These are phyloP conservation scores for Tachysurus vachellii DNA, from an alignment of 2,113 vertebrate species.

Conservation along the genomic window DNA sequence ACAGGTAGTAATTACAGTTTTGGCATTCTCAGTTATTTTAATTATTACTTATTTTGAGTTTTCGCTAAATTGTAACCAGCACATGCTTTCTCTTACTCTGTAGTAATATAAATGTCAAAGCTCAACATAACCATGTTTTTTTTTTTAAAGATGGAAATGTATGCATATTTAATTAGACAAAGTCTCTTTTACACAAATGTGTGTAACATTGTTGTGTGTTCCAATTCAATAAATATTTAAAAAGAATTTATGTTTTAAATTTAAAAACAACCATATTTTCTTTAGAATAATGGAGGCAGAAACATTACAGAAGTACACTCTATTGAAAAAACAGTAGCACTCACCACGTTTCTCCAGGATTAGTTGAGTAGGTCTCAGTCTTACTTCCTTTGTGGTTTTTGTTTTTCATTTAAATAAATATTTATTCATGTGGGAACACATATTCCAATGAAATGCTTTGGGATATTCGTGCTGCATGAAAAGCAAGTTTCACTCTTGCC, in stretches of 20 bases:
- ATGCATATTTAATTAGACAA: background rate
- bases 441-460: background rate
- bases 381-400: background rate
- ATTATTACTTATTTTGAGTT: background rate
- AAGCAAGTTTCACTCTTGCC: background rate
- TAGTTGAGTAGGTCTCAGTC: background rate
- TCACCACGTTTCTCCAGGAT: background rate
- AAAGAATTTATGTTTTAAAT: background rate
- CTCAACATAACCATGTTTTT: background rate
- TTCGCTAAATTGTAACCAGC: background rate
- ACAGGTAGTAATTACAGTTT: background rate
- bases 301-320: background rate
- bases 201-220: background rate
- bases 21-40: background rate
- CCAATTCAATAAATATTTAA: background rate
- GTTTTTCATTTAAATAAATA: background rate
- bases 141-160: background rate
- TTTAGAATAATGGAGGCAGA: background rate
- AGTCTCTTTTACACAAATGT: background rate
- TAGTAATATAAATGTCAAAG: background rate
- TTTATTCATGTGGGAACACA: background rate
- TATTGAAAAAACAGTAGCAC: background rate
- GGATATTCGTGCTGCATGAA: background rate
- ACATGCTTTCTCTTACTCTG: background rate
- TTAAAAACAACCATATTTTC: background rate